phyloP scores from a whole-genome alignment of 2,797 vertebrate genomes.

The Tamandua tetradactyla region DNA sequence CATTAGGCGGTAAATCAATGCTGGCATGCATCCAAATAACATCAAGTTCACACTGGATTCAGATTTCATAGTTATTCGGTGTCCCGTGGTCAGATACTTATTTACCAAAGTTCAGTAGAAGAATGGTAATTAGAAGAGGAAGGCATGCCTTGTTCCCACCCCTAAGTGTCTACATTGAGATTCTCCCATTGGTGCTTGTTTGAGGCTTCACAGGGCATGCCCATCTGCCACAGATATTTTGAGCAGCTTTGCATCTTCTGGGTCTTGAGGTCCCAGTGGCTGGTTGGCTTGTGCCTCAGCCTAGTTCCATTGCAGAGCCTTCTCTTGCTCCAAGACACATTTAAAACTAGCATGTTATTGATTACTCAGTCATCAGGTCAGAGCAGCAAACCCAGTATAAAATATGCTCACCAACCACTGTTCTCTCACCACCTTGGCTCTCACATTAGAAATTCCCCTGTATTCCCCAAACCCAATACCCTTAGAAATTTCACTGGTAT shows the following conservation, averaged over 20 bases:
- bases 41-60: neutral
- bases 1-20: neutral
- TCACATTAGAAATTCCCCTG: neutral
- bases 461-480: neutral
- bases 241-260: neutral
- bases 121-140: neutral
- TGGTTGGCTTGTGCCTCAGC: neutral
- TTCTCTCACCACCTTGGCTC: neutral
- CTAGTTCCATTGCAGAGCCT: neutral
- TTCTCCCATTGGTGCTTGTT: neutral
- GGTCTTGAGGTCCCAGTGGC: neutral
- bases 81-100: neutral
- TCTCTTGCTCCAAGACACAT: neutral
- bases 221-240: neutral
- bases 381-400: neutral
- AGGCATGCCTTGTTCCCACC: neutral
- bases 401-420: neutral
- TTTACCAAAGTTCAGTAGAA: neutral
- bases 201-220: neutral
- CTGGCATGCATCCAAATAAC: neutral
- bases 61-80: neutral
- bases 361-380: neutral
- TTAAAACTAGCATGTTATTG: neutral
- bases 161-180: neutral
- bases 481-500: neutral